Conservation (phyloP, 2,797 vertebrate species). For the Varecia variegata region DNA sequence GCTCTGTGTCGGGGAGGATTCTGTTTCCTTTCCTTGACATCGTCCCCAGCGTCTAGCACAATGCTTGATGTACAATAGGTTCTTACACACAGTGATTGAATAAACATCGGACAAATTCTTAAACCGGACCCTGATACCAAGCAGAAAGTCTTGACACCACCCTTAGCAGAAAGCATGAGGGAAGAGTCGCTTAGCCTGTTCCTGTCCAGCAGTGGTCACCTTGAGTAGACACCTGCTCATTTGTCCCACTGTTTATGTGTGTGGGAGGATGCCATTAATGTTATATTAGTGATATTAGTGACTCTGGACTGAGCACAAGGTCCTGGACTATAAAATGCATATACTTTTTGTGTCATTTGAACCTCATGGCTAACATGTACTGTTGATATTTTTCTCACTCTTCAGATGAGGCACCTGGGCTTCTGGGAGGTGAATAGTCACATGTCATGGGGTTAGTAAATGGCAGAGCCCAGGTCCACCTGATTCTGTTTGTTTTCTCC, state of each 20-base stretch:
- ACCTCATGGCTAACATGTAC: too few species aligned
- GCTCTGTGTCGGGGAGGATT: background rate
- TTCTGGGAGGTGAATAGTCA: background rate
- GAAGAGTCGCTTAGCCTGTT: background rate
- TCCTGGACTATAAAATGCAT: background rate
- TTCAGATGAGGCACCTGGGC: background rate
- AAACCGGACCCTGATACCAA: background rate
- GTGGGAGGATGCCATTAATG: too few species aligned
- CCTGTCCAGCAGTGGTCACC: accelerated
- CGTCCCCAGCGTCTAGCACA: background rate
- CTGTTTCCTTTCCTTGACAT: background rate
- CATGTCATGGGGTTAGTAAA: background rate
- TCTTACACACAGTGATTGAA: background rate
- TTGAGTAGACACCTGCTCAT: background rate
- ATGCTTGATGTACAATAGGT: accelerated
- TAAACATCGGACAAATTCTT: background rate
- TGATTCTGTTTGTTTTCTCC: background rate
- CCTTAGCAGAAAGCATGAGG: background rate
- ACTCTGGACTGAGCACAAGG: background rate
- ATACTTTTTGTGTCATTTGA: background rate
- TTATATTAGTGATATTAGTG: background rate
- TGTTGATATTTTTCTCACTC: too few species aligned
- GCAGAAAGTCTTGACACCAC: background rate
- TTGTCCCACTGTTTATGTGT: background rate
- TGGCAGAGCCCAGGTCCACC: too few species aligned